Evolutionary conservation across 2,888 invertebrate genomes (phyloP), one percentile per base, ranked within the genome.

Genomic region (Aspidapion aeneum): DNA sequence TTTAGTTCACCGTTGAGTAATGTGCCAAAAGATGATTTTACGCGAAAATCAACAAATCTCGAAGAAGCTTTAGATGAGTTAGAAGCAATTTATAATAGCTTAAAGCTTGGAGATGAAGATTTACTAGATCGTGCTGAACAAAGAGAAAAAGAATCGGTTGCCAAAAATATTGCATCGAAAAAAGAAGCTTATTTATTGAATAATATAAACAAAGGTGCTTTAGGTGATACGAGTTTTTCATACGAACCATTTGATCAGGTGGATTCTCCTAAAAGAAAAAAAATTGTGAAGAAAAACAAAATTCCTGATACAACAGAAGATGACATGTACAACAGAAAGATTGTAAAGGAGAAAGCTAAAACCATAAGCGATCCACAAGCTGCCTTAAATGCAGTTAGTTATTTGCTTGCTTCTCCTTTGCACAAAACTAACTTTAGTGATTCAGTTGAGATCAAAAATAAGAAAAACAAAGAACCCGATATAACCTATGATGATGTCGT

Each of bases 61-160:
- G 94, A 94, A 75, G 94, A 95, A 74, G 95, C 95, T 60, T 84
- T 96, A 20, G 90, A 90, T 72, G 96, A 96, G 79, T 79, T 96
- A 61, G 95, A 96, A 82, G 90, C 91, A n/a, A 94, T 96, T 74
- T 93, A 93, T 75, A 91, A 93, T 72, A 94, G 93, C 72, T 83
- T 96, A 62, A 88, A 90, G n/a, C 82, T 94, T 58, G 90, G 90
- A 0, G 94, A 94, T 74, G 91, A 92, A 77, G 90, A 92, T 79
- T 82, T 93, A 63, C 78, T 93, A 59, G 92, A 92, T 74, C 84
- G 91, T 74, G 92, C 92, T 12, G 91, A 92, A 78, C 84, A 89
- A 64, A 82, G 91, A 63, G 91, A 87, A 72, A 76, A 81, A 55
- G 81, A 81, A 54, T 76, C 77, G 1, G 74, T 75, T 70, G 71